These are phyloP conservation scores for Drosophila antonietae DNA, from an alignment of 2,888 invertebrate genomes.

Conservation along the genomic window DNA sequence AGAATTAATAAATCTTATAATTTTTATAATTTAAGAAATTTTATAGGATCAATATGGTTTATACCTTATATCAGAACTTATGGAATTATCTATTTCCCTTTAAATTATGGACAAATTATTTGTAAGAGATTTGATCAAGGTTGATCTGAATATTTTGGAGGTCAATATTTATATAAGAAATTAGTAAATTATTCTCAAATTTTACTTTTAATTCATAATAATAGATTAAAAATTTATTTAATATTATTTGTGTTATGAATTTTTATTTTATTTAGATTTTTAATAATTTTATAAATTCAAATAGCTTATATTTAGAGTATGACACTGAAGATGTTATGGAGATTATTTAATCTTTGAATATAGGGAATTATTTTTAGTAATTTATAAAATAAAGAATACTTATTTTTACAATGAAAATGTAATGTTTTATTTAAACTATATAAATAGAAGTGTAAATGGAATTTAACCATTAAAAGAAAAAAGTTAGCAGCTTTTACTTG, in stretches of 20 bases:
- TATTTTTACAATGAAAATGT: slow-evolving; percentile 3
- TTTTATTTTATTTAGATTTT: slow-evolving; percentile 63
- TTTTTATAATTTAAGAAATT: neutral
- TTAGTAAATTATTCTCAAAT: too few relatives aligned
- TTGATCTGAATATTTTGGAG: too few relatives aligned
- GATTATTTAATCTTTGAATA: neutral
- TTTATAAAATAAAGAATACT: neutral
- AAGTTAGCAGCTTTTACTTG: slow-evolving; percentile 50
- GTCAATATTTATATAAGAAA: too few relatives aligned
- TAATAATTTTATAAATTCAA: slow-evolving; percentile 74
- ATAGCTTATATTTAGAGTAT: slow-evolving; percentile 82
- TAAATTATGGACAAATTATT: neutral
- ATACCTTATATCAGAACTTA: neutral
- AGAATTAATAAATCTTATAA: neutral
- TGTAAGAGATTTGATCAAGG: too few relatives aligned
- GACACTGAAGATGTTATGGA: slow-evolving; percentile 84
- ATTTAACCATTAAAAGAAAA: slow-evolving; percentile 3
- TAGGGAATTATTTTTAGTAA: neutral
- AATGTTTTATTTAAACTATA: neutral
- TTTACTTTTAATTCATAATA: neutral
- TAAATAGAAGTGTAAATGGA: slow-evolving; percentile 3
- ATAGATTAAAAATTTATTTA: neutral
- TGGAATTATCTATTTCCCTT: neutral
- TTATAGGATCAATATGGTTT: neutral
- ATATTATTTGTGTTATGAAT: slow-evolving; percentile 38